phyloP scores from a whole-genome alignment of 1,140 invertebrate genomes.

The Neodiprion fabricii region DNA sequence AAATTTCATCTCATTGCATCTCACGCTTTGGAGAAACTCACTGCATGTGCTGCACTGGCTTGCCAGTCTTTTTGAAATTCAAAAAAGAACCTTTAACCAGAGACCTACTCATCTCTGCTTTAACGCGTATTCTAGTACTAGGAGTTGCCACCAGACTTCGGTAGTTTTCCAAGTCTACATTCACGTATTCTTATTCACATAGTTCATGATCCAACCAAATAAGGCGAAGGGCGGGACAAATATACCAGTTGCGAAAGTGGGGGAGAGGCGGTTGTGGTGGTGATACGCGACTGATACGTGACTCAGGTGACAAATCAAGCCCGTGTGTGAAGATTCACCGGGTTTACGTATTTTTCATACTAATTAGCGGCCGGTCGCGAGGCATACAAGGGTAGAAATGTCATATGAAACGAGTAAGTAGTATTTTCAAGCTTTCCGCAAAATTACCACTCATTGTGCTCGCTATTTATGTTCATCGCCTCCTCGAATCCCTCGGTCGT shows the following conservation, averaged over 20 bases:
- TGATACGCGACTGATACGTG: constrained; percentile 17
- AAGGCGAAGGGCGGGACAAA: constrained; percentile 53
- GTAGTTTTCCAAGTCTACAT: neutral
- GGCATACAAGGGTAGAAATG: constrained; percentile 32
- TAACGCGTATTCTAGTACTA: neutral
- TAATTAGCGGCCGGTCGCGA: neutral
- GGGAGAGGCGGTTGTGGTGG: constrained; percentile 28
- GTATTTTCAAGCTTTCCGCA: neutral
- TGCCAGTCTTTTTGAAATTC: too few species aligned
- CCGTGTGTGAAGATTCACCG: constrained; percentile 10
- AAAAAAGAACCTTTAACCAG: too few species aligned
- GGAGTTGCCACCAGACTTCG: neutral
- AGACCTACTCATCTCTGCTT: too few species aligned
- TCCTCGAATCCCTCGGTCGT: neutral
- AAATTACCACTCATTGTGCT: constrained; percentile 6
- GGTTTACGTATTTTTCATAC: constrained; percentile 8
- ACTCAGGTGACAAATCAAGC: constrained; percentile 27
- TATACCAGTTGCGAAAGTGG: constrained; percentile 26
- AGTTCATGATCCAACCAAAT: constrained; percentile 37
- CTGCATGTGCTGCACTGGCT: too few species aligned
- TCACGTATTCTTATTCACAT: neutral
- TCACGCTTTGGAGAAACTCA: too few species aligned
- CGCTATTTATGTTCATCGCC: constrained; percentile 1
- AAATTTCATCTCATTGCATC: too few species aligned
- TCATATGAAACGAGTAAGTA: constrained; percentile 53